Evolutionary conservation across 2,797 vertebrate species (phyloP), one percentile per base, ranked within the genome.

Genomic region (Falco cherrug): DNA sequence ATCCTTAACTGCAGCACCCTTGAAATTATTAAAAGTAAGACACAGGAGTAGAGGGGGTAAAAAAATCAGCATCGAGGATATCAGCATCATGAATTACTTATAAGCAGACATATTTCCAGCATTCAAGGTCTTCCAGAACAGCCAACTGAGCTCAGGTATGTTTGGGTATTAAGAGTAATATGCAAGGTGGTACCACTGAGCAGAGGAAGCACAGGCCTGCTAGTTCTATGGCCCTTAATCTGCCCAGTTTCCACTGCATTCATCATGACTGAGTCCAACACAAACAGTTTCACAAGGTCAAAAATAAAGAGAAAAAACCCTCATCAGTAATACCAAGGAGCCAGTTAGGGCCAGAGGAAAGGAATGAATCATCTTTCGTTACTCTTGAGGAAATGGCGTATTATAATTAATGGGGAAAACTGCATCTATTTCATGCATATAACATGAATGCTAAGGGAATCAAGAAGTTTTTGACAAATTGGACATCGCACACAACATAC

Each of bases 381-480:
- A 90, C 86, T 95, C 84, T 93, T 94, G 89, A 94, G 84, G 84
- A 97, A 97, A 96, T 89, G 60, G 75, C 60, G 74, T 94, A 94
- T 94, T 92, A 90, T 94, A 97, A 97, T 97, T 97, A 96, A 97
- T 93, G 87, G 67, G 22, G 5, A 20, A 96, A 69, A 90, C 48
- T 71, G 69, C 68, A 88, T 75, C 80, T 45, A 84, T 70, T 93
- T 91, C 81, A 88, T 75, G 63, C 96, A 94, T 96, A 96, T 96
- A 95, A 96, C 69, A 94, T 92, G 80, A 97, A 97, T 87, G 73
- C 86, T 71, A 87, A 83, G 57, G 84, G 87, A 91, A 89, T 45
- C 64, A 78, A 90, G 92, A 74, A 37, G 20, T 74, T 89, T 95
- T 91, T 95, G 83, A 96, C 67, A 93, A 90, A 89, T 82, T 94